Evolutionary conservation across 2,797 vertebrate species (phyloP).

Genomic region (Microctenopoma steveboyesi): DNA sequence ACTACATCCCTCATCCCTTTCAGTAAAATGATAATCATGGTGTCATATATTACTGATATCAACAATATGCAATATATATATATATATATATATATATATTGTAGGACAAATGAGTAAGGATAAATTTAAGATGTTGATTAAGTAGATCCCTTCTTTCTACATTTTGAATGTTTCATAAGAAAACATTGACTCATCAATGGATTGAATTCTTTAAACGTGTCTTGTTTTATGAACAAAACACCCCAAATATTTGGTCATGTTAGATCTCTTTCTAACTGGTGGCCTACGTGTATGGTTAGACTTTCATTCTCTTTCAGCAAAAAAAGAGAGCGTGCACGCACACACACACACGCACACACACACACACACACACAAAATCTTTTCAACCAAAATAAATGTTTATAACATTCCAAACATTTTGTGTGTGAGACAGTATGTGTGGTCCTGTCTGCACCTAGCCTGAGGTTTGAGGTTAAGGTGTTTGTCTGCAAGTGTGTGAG

Average conservation of each 20-base stretch:
- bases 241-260: constrained; percentile 71
- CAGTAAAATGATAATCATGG: no score
- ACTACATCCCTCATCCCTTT: no score
- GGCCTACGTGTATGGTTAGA: constrained; percentile 65
- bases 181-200: constrained; percentile 44
- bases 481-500: constrained; percentile 68
- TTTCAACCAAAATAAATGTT: constrained; percentile 84
- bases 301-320: constrained; percentile 63
- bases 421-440: constrained; percentile 82
- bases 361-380: constrained; percentile 31
- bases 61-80: no score
- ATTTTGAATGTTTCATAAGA: constrained; percentile 33
- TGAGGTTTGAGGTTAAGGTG: constrained; percentile 81
- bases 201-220: constrained; percentile 55
- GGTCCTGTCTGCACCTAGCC: constrained; percentile 83
- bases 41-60: no score
- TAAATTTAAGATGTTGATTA: constrained; percentile 3
- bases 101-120: not conserved
- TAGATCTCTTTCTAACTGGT: constrained; percentile 66
- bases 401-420: constrained; percentile 85
- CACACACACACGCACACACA: not conserved
- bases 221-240: constrained; percentile 59
- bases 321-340: constrained; percentile 16
- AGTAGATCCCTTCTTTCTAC: constrained; percentile 3
- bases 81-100: no score